phyloP scores from a whole-genome alignment of 2,113 vertebrate species.

The Nibea albiflora region DNA sequence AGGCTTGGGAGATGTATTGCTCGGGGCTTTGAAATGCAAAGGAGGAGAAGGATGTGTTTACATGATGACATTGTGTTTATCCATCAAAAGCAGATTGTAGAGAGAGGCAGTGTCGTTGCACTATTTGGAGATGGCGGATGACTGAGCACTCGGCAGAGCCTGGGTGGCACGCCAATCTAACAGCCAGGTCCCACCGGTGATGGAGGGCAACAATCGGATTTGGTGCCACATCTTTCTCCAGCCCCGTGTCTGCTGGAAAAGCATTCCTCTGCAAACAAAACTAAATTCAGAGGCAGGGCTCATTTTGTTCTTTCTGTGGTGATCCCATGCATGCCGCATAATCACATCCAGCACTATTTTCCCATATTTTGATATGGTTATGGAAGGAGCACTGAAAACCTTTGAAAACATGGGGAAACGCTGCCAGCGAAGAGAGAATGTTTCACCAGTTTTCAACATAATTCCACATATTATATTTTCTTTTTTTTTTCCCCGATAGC shows the following conservation, averaged over 20 bases:
- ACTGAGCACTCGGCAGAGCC: slow-evolving; percentile 56
- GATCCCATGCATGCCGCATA: slow-evolving; percentile 27
- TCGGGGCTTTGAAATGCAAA: slow-evolving; percentile 78
- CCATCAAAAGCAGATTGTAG: slow-evolving; percentile 77
- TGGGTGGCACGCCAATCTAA: slow-evolving; percentile 71
- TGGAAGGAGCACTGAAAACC: background rate
- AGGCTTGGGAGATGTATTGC: slow-evolving; percentile 70
- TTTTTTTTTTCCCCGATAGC: too few species aligned
- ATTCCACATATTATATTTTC: background rate
- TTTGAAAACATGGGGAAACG: background rate
- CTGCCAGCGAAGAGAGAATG: background rate
- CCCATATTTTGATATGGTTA: background rate
- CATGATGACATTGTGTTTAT: slow-evolving; percentile 77
- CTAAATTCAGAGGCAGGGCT: slow-evolving; percentile 42
- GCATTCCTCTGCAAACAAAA: slow-evolving; percentile 31
- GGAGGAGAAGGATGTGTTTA: slow-evolving; percentile 79
- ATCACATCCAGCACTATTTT: slow-evolving; percentile 38
- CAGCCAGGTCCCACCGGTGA: slow-evolving; percentile 64
- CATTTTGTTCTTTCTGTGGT: background rate
- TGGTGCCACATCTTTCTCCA: slow-evolving; percentile 58
- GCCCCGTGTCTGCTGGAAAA: slow-evolving; percentile 16
- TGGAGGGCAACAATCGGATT: slow-evolving; percentile 57
- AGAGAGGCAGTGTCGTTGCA: slow-evolving; percentile 59
- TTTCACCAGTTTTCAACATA: background rate
- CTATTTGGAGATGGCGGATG: slow-evolving; percentile 65